Evolutionary conservation across 2,888 invertebrate species (phyloP), one percentile per base, ranked within the genome.

Genomic region (Watsonalla binaria): DNA sequence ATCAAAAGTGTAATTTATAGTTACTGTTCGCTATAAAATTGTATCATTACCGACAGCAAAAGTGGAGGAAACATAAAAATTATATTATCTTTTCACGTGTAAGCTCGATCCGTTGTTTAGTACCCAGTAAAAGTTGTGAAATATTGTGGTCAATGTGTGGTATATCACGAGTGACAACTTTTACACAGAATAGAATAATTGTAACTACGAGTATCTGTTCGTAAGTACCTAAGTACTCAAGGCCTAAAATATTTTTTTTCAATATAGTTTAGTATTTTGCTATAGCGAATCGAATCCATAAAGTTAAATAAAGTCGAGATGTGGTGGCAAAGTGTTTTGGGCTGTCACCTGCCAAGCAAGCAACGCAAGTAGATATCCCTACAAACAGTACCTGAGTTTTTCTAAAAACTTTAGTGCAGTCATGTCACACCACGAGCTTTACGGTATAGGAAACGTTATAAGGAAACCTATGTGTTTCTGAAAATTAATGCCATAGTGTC

Each of bases 61-160:
- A 77, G 73, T 72, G 60, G 72, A 84, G 85, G 81, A 85, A 84
- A 78, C 83, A 84, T 88, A 84, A 89, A 86, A 88, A 74, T 77
- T 84, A 83, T 86, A 85, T 80, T 81, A 78, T 80, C 80, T 78
- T 80, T 80, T 84, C 84, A 88, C 86, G 84, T 86, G 87, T 84
- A 75, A 61, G 72, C 68, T 66, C 65, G 74, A 75, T 72, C 66
- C 66, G 67, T 74, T 70, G 72, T 82, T 82, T 77, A 80, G 68
- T 79, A 64, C 66, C 68, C 69, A 74, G 72, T 77, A 73, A 84
- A 80, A 73, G 76, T 68, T 68, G 70, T 74, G 68, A 73, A 65
- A 69, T 65, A 68, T 66, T 65, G 33, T 71, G 72, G 64, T 63
- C 61, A 63, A 65, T 61, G 60, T 62, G 54, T 56, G n/a, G 15